Base-by-base conservation (phyloP, 2,113 vertebrate genomes). In the Brachypteracias leptosomus region DNA sequence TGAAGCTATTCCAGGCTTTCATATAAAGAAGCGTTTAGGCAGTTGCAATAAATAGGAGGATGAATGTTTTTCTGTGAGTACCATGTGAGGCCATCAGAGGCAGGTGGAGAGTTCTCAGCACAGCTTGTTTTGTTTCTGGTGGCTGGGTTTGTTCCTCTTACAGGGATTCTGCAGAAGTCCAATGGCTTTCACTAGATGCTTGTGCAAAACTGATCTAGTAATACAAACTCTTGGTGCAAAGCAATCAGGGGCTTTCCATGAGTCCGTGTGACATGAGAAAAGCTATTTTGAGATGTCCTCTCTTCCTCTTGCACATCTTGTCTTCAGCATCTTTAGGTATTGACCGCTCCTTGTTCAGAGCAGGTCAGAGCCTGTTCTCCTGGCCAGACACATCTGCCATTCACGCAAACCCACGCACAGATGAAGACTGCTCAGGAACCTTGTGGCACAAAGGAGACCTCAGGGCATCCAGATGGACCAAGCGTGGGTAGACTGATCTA, bases 141-240 rank as follows among this genome's bases (percentile, higher is more conserved):
- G 68, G 14, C 59, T 5, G 44, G 42, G 55, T 57, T 96, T 84
- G 96, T 97, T 97, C 95, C 90, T 90, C 92, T 95, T 83, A 73
- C 35, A 88, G 11, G 35, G 58, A 62, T 80, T 90, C 90, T 93
- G 90, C 85, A 86, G 85, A 94, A 93, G 78, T 51, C 55, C 93
- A 88, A 63, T 51, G 51, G 59, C 77, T 91, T 93, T 74, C 52
- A 63, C 70, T 67, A 81, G 19, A 80, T 26, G 21, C 63, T 71
- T 80, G 85, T 90, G 79, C 85, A 94, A 93, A 97, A 68, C 65
- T 63, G 58, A 66, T 63, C 63, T 59, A 16, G 24, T 57, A 81
- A 66, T 26, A 88, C n/a, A 74, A 77, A 88, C 25, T 35, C 68
- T 67, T 24, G 28, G 22, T 54, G 47, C 70, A 6, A 21, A 87